Percentiles rank a stretch among this genome's conserved stretches.
phyloP scores from a whole-genome alignment of 2,797 vertebrate species.

The Platyrinchus mystaceus region DNA sequence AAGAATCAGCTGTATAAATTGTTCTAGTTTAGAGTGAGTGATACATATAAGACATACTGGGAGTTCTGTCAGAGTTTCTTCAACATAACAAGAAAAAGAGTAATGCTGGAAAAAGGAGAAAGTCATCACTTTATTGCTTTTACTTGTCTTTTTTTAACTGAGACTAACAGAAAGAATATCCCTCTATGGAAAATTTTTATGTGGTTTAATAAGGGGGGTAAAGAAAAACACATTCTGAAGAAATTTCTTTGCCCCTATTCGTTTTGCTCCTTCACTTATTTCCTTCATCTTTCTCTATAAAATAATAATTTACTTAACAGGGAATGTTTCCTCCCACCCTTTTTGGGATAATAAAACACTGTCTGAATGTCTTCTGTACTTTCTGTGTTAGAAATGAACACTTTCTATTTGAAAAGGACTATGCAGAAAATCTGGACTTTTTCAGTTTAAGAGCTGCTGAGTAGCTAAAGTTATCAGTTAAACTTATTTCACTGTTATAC shows the following conservation, averaged over 20 bases:
- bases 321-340: background rate
- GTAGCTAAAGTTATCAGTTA: background rate
- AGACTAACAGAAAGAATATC: background rate
- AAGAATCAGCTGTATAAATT: background rate
- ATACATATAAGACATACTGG: background rate
- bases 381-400: background rate
- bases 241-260: background rate
- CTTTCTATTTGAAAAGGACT: background rate
- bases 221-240: background rate
- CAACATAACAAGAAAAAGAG: background rate
- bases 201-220: background rate
- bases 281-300: background rate
- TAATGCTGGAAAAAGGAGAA: background rate
- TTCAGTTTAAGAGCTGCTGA: background rate
- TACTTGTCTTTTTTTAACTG: background rate
- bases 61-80: background rate
- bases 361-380: background rate
- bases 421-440: background rate
- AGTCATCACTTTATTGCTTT: background rate
- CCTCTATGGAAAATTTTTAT: background rate
- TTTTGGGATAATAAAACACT: background rate
- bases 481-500: background rate
- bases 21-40: background rate
- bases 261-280: background rate
- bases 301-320: background rate